Evolutionary conservation across 2,888 invertebrate genomes (phyloP), one percentile per base, ranked within the genome.

Genomic region (Platerodrilus igneus): DNA sequence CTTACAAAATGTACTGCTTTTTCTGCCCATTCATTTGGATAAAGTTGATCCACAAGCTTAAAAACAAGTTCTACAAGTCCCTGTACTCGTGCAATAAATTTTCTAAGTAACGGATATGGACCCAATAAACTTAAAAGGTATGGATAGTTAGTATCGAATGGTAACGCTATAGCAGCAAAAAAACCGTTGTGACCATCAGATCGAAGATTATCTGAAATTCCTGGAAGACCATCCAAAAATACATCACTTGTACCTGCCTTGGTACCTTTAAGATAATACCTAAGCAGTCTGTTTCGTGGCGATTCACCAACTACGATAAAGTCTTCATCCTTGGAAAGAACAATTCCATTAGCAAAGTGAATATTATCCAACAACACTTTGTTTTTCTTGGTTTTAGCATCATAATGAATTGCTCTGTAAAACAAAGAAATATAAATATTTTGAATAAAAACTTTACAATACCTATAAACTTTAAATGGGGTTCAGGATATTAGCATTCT

Each of bases 321-420:
- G 42, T 86, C 81, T 62, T 88, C 84, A 57, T 90, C 83, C 3
- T 82, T 78, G 8, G 90, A 86, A 0, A 96, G 58, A 32, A 76
- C 79, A 14, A 97, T 66, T 9, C 96, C 96, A 67, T 97, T 99
- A 0, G 95, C 76, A 67, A 95, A 93, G 65, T 78, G 80, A 1
- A 97, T 58, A 28, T 84, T 75, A 45, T 85, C 78, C 1, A 89
- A 59, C 16, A 96, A 66, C 2, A 92, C 84, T 57, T 75, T 78
- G 58, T 83, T 87, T 48, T 76, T 74, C 58, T 88, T 87, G 43
- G 81, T 86, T 31, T 76, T 77, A 1, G 86, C 79, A 64, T 91
- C 78, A 64, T 87, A 91, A 59, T 82, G 78, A 38, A 95, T 72
- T 27, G 95, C 69, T 62, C 94, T 92, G 65, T 2, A 29, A 37